phyloP scores from a whole-genome alignment of 1,140 invertebrate genomes.

The Ooceraea biroi region DNA sequence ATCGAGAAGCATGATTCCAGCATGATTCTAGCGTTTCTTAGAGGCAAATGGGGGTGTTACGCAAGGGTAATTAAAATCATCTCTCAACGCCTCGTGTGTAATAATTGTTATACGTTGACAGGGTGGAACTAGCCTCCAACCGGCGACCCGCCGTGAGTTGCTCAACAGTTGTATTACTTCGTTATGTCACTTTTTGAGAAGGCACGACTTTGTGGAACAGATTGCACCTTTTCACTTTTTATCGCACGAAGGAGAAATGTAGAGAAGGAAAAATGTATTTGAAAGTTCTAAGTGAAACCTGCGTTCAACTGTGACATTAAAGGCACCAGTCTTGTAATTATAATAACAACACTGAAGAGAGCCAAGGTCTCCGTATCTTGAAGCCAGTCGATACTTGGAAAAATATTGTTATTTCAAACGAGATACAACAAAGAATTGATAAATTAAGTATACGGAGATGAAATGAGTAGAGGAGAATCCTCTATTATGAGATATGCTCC shows the following conservation, averaged over 20 bases:
- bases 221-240: slow-evolving; percentile 21
- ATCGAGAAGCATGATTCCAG: neutral
- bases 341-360: neutral
- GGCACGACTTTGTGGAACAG: slow-evolving; percentile 21
- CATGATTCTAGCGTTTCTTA: slow-evolving; percentile 20
- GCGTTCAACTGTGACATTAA: neutral
- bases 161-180: slow-evolving; percentile 22
- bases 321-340: neutral
- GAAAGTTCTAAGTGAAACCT: neutral
- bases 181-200: slow-evolving; percentile 15
- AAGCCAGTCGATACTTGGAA: neutral
- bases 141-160: neutral
- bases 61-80: slow-evolving; percentile 18
- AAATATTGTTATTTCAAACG: neutral
- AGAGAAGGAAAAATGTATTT: neutral
- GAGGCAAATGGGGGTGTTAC: neutral
- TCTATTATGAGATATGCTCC: no score
- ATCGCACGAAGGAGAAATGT: no score
- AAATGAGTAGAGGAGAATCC: slow-evolving; percentile 3
- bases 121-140: neutral
- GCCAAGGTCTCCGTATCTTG: neutral
- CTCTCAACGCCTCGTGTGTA: neutral
- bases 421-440: neutral
- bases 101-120: neutral
- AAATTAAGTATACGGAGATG: neutral